Base-by-base conservation (phyloP, 2,797 vertebrate species). In the Poliocrania exsul region DNA sequence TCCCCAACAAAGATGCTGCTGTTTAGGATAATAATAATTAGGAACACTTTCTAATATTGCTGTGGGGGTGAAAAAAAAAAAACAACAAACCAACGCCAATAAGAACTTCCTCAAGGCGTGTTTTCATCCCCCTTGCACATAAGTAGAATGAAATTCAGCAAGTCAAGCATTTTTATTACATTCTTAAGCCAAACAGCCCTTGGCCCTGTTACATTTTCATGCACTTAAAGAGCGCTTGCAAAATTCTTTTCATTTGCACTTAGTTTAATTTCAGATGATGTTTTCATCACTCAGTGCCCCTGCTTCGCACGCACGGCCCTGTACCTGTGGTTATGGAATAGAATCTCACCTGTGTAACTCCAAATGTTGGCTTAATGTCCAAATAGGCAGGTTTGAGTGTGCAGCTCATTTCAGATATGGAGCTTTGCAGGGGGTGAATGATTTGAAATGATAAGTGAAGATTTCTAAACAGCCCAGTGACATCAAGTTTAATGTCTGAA, bases 121-220 rank as follows among this genome's bases (percentile, higher is more conserved):
- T 31, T 54, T 86, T 69, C 37, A n/a, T 56, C 65, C 56, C n/a
- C 37, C 13, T 40, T 6, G 13, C 49, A 16, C 16, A 13, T 1
- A 13, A 2, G 2, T 2, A 35, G 56, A 79, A 40, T 0, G 28
- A 19, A 47, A 65, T 49, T 46, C 72, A 53, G 74, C 53, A 28
- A 61, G 86, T 49, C 31, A 26, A 70, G 84, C 35, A 0, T 51
- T 91, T 80, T 82, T 19, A 79, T 89, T 16, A 20, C n/a, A 57
- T 81, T 85, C 83, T 85, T 26, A 78, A 91, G 50, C 81, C 94
- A 81, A 88, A 74, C 75, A 86, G 94, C 94, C 93, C 81, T 89
- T 0, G 23, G 81, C 71, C 61, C 61, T 54, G 5, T 74, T 81
- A 24, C 53, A 33, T 90, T 95, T 90, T 71, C 81, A 67, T 62